A percentile compares a stretch with the other conserved stretches of the same genome.
phyloP scores from a whole-genome alignment of 2,888 invertebrate species.

The Ommatoiulus sabulosus region DNA sequence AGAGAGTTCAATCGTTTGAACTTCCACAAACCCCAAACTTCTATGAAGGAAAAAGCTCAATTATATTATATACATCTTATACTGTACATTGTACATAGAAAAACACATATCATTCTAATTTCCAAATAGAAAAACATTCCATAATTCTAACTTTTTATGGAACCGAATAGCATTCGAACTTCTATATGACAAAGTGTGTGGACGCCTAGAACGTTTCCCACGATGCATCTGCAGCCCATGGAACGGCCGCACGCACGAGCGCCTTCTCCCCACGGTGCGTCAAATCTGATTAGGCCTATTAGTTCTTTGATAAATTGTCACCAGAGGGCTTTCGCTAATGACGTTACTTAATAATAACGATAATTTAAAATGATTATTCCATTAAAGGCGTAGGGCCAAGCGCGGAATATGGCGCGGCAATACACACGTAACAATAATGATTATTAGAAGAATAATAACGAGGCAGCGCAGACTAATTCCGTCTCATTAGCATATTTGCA shows the following conservation, averaged over 20 bases:
- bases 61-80: too few relatives aligned
- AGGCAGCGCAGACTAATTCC: conserved; percentile 33
- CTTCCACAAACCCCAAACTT: too few relatives aligned
- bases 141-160: too few relatives aligned
- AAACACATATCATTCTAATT: too few relatives aligned
- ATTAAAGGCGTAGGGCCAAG: conserved; percentile 9
- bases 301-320: conserved; percentile 29
- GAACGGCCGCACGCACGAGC: background rate
- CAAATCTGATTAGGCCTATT: conserved; percentile 14
- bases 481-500: conserved; percentile 35
- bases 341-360: conserved; percentile 43
- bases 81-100: too few relatives aligned
- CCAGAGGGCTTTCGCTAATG: conserved; percentile 43
- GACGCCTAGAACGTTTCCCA: too few relatives aligned
- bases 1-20: too few relatives aligned
- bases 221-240: too few relatives aligned
- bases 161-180: too few relatives aligned
- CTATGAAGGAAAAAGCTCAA: too few relatives aligned
- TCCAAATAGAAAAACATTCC: too few relatives aligned
- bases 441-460: conserved; percentile 19
- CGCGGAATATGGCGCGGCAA: conserved; percentile 12
- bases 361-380: conserved; percentile 43
- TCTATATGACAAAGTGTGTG: too few relatives aligned
- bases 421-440: conserved; percentile 23
- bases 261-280: background rate